Evolutionary conservation across 2,888 invertebrate species (phyloP).

Genomic region (Cynaeus angustus): DNA sequence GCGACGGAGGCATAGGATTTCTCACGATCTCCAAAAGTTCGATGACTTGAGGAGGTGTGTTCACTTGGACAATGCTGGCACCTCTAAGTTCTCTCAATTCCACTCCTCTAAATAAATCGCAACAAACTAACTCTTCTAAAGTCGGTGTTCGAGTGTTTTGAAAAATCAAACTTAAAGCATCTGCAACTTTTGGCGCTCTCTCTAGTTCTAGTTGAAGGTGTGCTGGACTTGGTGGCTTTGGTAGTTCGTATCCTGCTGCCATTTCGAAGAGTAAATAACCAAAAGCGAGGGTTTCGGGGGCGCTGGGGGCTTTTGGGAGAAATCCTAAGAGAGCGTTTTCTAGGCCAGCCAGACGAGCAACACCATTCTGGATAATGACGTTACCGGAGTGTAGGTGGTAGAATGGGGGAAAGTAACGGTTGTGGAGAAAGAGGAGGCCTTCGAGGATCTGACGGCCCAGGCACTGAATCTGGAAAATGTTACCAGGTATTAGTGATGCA

Average conservation of each 20-base stretch:
- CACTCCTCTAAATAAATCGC: conserved; percentile 90
- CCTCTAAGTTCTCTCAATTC: conserved; percentile 92
- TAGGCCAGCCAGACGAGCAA: conserved; percentile 89
- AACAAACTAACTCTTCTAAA: conserved; percentile 86
- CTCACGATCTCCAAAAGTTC: conserved; percentile 66
- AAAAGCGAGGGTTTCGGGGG: conserved; percentile 81
- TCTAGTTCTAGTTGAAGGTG: conserved; percentile 82
- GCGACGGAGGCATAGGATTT: conserved; percentile 63
- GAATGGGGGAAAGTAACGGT: conserved; percentile 90
- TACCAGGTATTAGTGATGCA: too few relatives aligned
- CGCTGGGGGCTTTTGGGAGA: conserved; percentile 74
- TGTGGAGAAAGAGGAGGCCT: conserved; percentile 88
- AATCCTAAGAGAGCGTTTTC: conserved; percentile 90
- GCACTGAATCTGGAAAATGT: conserved; percentile 86
- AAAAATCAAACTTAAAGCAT: conserved; percentile 86
- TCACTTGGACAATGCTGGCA: conserved; percentile 79
- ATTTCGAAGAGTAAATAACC: conserved; percentile 94
- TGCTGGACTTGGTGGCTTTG: conserved; percentile 83
- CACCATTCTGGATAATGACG: conserved; percentile 93
- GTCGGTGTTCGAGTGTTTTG: conserved; percentile 81
- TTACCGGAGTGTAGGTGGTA: conserved; percentile 93
- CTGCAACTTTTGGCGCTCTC: conserved; percentile 84
- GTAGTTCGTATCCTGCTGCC: conserved; percentile 89
- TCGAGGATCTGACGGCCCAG: conserved; percentile 92
- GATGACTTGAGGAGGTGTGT: conserved; percentile 63